A percentile compares a stretch with the other conserved stretches of the same genome.
These are phyloP conservation scores for Dolichotis patagonum DNA, from an alignment of 2,113 vertebrate genomes.

Conservation along the genomic window DNA sequence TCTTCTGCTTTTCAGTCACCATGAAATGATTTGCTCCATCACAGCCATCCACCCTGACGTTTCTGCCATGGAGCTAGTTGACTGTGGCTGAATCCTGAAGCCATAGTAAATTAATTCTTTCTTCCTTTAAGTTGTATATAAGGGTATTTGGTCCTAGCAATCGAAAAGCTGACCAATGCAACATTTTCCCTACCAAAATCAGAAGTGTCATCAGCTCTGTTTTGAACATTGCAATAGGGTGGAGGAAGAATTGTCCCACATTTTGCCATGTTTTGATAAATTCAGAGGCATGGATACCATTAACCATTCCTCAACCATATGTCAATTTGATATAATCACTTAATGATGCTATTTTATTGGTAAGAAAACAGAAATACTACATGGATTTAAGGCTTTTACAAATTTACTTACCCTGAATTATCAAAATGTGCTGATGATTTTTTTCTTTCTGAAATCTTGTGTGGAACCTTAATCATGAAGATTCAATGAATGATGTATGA, in stretches of 20 bases:
- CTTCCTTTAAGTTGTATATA: not conserved
- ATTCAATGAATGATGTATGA: slow-evolving; percentile 27
- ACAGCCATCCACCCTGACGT: not conserved
- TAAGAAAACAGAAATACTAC: not conserved
- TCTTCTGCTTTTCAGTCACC: not conserved
- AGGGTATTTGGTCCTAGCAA: not conserved
- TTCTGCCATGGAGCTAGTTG: not conserved
- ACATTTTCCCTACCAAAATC: not conserved
- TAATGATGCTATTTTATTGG: not conserved
- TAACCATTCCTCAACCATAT: not conserved
- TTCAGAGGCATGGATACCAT: not conserved
- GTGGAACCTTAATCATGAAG: not conserved
- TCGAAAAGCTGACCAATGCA: not conserved
- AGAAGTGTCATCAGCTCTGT: not conserved
- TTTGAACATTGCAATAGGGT: not conserved
- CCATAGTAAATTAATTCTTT: not conserved
- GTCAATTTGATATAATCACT: not conserved
- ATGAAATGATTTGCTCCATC: not conserved
- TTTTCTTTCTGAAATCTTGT: slow-evolving; percentile 16
- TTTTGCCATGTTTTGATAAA: not conserved
- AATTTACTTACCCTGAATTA: not conserved
- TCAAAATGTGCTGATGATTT: not conserved
- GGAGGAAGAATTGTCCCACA: not conserved
- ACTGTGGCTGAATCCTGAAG: not conserved
- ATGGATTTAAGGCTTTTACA: not conserved